These are phyloP conservation scores for Erpetoichthys calabaricus DNA, from an alignment of 2,797 vertebrate genomes.

Conservation along the genomic window DNA sequence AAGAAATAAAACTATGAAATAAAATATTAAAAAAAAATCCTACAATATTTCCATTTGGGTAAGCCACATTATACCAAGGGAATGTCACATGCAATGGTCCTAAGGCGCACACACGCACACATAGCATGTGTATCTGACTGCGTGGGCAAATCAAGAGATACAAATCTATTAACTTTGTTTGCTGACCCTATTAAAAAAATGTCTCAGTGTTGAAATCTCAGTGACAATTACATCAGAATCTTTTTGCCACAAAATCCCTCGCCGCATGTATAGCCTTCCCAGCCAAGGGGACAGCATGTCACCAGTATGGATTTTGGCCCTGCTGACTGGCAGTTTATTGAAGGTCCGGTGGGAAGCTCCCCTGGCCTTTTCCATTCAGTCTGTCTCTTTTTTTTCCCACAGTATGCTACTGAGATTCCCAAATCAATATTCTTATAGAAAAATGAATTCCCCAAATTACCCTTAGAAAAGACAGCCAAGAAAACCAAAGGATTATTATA, in stretches of 20 bases:
- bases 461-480: conserved; percentile 18
- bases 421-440: conserved; percentile 49
- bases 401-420: conserved; percentile 56
- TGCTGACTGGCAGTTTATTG: conserved; percentile 29
- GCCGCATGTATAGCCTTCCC: conserved; percentile 60
- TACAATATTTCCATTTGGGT: too few species aligned
- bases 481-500: neutral
- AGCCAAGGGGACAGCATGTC: conserved; percentile 58
- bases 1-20: too few species aligned
- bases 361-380: conserved; percentile 47
- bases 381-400: conserved; percentile 29
- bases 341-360: conserved; percentile 36
- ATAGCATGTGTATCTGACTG: conserved; percentile 12
- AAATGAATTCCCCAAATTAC: conserved; percentile 51
- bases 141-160: conserved; percentile 33
- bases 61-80: too few species aligned
- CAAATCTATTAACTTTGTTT: conserved; percentile 61
- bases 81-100: too few species aligned
- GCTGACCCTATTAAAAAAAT: conserved; percentile 17
- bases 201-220: neutral
- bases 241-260: conserved; percentile 33
- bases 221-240: conserved; percentile 4
- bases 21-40: too few species aligned
- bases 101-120: too few species aligned
- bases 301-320: conserved; percentile 35